Conservation (phyloP, 2,888 invertebrate genomes). For the Polymixis lichenea region DNA sequence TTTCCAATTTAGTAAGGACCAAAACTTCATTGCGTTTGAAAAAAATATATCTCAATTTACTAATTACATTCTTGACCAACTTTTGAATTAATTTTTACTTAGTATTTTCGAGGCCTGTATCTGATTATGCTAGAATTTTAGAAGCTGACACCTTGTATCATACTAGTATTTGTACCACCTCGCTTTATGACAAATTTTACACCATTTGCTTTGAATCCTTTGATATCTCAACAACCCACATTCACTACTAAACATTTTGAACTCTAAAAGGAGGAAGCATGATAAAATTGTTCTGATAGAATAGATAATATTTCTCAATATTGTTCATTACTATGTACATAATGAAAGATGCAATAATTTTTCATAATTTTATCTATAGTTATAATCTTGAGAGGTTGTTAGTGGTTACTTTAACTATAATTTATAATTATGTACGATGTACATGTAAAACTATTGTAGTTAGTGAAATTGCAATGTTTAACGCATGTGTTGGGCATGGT, state of each 20-base stretch:
- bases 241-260: constrained; percentile 68
- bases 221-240: constrained; percentile 72
- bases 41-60: constrained; percentile 73
- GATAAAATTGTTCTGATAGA: constrained; percentile 73
- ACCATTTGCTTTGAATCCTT: constrained; percentile 78
- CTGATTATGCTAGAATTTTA: constrained; percentile 78
- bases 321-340: constrained; percentile 81
- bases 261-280: constrained; percentile 61
- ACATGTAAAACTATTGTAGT: constrained; percentile 87
- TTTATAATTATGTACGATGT: constrained; percentile 85
- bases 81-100: constrained; percentile 80
- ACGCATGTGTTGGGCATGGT: constrained; percentile 79
- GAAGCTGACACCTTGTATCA: constrained; percentile 75
- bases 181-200: constrained; percentile 79
- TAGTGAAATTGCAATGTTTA: constrained; percentile 85
- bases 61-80: constrained; percentile 79
- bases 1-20: constrained; percentile 82
- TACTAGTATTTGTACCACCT: constrained; percentile 76
- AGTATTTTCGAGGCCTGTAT: constrained; percentile 82
- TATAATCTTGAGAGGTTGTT: constrained; percentile 80
- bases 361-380: constrained; percentile 85
- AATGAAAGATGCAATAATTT: constrained; percentile 87
- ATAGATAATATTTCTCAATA: constrained; percentile 75
- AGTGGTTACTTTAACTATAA: constrained; percentile 76
- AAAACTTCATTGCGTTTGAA: constrained; percentile 73